These are phyloP conservation scores for Centropus bengalensis DNA, from an alignment of 2,113 vertebrate genomes.

Conservation along the genomic window DNA sequence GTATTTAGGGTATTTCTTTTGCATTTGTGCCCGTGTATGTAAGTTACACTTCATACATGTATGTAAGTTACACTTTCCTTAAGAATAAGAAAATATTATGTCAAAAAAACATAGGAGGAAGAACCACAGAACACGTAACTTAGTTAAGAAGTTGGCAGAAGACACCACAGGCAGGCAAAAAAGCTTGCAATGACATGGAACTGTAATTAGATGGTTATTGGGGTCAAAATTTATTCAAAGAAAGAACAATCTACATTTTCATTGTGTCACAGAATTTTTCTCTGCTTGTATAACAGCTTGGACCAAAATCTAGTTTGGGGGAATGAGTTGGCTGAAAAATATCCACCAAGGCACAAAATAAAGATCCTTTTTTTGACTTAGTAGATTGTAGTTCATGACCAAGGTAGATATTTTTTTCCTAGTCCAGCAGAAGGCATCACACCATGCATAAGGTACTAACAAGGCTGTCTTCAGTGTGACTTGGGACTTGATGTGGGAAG, in stretches of 20 bases:
- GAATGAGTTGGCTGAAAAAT: neutral
- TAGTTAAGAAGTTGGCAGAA: neutral
- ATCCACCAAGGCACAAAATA: neutral
- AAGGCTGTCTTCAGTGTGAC: neutral
- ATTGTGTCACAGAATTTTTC: neutral
- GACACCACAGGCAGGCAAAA: neutral
- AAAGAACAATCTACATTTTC: neutral
- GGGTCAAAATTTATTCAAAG: neutral
- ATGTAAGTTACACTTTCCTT: neutral
- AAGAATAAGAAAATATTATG: neutral
- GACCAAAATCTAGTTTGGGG: neutral
- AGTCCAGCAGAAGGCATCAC: neutral
- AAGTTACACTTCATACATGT: neutral
- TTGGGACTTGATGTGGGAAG: neutral
- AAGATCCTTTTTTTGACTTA: neutral
- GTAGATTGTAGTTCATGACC: neutral
- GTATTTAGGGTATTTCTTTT: neutral
- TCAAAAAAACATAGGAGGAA: neutral
- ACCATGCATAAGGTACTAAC: accelerated
- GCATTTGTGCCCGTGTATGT: accelerated
- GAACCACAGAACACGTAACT: neutral
- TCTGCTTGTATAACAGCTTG: neutral
- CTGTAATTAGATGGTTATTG: neutral
- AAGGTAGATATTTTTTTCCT: neutral
- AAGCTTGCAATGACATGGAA: neutral